Conservation (phyloP, 2,797 vertebrate species). For the Poecilia picta region DNA sequence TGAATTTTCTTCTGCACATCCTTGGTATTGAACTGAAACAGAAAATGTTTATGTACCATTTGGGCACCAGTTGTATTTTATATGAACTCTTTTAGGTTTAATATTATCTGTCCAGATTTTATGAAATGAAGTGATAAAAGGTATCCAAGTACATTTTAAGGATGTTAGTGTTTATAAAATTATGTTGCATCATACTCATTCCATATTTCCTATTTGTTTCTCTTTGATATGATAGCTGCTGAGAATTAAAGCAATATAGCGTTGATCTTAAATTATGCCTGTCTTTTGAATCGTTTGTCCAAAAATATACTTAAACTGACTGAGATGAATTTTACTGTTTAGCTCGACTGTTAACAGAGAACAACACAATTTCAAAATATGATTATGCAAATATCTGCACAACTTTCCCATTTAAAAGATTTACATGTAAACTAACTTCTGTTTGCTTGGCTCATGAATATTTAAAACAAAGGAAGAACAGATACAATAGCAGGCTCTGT, state of each 20-base stretch:
- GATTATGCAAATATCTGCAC: constrained; percentile 33
- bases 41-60: constrained; percentile 21
- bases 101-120: not conserved
- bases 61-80: constrained; percentile 1
- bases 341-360: constrained; percentile 1
- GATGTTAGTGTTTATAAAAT: not conserved
- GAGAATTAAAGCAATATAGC: not conserved
- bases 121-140: not conserved
- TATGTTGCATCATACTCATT: not conserved
- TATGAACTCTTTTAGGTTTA: constrained; percentile 13
- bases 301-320: constrained; percentile 5
- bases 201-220: not conserved
- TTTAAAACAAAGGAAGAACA: constrained; percentile 8
- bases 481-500: constrained; percentile 13
- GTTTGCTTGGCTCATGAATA: constrained; percentile 37
- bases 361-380: constrained; percentile 10
- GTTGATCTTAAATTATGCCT: not conserved
- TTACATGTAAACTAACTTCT: constrained; percentile 28
- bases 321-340: not conserved
- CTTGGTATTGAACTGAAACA: constrained; percentile 25
- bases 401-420: constrained; percentile 28
- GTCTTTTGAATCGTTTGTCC: not conserved
- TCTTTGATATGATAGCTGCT: not conserved
- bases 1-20: constrained; percentile 36
- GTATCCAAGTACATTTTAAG: not conserved